Conservation (phyloP, 2,113 vertebrate genomes). For the Sapayoa aenigma region DNA sequence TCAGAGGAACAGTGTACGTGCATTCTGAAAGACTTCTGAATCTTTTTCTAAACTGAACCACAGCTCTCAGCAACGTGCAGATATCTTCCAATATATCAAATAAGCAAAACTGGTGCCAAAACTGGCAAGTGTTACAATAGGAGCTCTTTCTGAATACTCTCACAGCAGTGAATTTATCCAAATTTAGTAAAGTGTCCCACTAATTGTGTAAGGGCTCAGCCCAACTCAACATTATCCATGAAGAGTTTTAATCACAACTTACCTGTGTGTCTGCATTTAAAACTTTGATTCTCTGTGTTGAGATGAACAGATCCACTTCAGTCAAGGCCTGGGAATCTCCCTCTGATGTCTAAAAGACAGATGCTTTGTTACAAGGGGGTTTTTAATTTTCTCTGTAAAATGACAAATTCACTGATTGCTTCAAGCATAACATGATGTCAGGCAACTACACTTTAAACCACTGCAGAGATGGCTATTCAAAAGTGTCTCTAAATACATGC, state of each 20-base stretch:
- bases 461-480: background rate
- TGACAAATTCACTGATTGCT: background rate
- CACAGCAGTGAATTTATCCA: background rate
- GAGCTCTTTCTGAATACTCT: background rate
- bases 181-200: background rate
- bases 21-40: background rate
- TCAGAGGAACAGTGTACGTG: background rate
- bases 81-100: background rate
- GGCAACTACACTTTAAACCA: background rate
- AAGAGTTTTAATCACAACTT: background rate
- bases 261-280: conserved; percentile 98
- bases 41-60: background rate
- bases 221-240: background rate
- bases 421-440: background rate
- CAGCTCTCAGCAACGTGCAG: background rate
- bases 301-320: conserved; percentile 97
- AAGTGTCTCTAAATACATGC: conserved; percentile 15
- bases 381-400: background rate
- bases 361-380: background rate
- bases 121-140: background rate
- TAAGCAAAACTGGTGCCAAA: background rate
- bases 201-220: background rate
- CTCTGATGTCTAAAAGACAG: conserved; percentile 82
- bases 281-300: conserved; percentile 97
- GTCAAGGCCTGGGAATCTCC: conserved; percentile 90